Base-by-base conservation (phyloP, 2,113 vertebrate species). In the Nematolebias whitei region DNA sequence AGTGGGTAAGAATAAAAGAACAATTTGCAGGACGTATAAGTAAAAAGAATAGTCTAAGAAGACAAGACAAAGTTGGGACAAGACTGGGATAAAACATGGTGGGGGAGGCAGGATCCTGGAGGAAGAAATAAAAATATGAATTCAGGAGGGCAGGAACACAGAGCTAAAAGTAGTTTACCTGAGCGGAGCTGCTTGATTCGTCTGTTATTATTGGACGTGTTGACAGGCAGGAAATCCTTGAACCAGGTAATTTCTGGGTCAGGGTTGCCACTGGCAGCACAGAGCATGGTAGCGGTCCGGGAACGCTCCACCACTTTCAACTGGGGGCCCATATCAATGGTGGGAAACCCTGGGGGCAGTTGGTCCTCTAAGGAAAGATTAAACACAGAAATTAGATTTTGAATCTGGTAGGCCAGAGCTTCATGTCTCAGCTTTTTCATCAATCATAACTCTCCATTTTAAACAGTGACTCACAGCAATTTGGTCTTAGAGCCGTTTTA, bases 161-260 rank as follows among this genome's bases (percentile, higher is more conserved):
- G 20, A 35, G 44, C 63, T 53, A 39, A 62, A 78, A 58, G 29
- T 3, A 4, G 3, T 39, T 86, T 96, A 99, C 98, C 98, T 98
- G 97, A 99, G 92, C 97, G 95, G 82, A 99, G 92, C 83, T 99
- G 98, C 86, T 99, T 99, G 92, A 99, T 98, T 73, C 98, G 96
- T 48, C 96, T 96, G 41, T 97, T 97, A 90, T 96, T 98, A 92
- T 93, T 96, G 92, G 94, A 95, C 49, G 96, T 99, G 87, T 98
- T 96, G 50, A 99, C 97, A 0, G 98, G 98, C 74, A 99, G 90
- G 88, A 98, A 99, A 92, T 99, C 98, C 90, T 99, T 99, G 91
- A 99, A 99, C 98, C 98, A 99, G 74, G 95, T 96, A 88, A 99
- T 99, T 93, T 99, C 97, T 5, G 98, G 98, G 91, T 99, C 98